Evolutionary conservation across 64 coral and sea anemone species (phyloP).

Genomic region (Exaiptasia diaphana): DNA sequence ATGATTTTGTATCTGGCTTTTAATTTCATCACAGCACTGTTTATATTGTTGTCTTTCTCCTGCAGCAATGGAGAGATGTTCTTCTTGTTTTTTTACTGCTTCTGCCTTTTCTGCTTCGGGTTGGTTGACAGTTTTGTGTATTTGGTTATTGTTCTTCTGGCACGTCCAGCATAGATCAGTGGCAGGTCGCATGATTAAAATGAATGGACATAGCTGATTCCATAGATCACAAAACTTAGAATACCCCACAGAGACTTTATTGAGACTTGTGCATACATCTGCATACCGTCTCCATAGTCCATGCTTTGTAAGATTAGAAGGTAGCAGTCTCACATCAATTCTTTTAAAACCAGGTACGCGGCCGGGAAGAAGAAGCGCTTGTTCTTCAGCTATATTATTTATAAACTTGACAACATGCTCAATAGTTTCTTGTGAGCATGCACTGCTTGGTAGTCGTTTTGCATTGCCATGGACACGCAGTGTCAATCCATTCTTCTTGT

Average conservation of each 20-base stretch:
- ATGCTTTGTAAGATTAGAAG: conserved; percentile 19
- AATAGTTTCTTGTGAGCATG: conserved; percentile 3
- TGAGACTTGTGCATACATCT: neutral
- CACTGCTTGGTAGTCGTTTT: conserved; percentile 29
- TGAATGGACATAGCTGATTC: conserved; percentile 36
- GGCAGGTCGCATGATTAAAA: conserved; percentile 32
- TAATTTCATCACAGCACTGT: neutral
- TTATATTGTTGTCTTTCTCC: neutral
- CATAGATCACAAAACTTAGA: conserved; percentile 42
- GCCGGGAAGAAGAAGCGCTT: conserved; percentile 47
- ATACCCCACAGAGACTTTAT: too few species aligned
- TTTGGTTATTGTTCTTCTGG: conserved; percentile 37
- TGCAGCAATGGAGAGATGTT: neutral
- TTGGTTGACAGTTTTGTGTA: conserved; percentile 2
- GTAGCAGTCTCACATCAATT: conserved; percentile 32
- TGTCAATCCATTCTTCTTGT: conserved; percentile 29
- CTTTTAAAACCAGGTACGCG: conserved; percentile 56
- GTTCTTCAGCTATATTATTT: conserved; percentile 46
- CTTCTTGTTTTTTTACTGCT: neutral
- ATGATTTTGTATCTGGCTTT: neutral
- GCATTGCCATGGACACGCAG: conserved; percentile 30
- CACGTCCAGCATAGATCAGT: conserved; percentile 56
- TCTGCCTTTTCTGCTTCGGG: neutral
- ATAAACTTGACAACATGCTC: conserved; percentile 42
- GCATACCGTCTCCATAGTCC: conserved; percentile 23